Conservation (phyloP, 1,140 invertebrate species). For the Aethina tumida region DNA sequence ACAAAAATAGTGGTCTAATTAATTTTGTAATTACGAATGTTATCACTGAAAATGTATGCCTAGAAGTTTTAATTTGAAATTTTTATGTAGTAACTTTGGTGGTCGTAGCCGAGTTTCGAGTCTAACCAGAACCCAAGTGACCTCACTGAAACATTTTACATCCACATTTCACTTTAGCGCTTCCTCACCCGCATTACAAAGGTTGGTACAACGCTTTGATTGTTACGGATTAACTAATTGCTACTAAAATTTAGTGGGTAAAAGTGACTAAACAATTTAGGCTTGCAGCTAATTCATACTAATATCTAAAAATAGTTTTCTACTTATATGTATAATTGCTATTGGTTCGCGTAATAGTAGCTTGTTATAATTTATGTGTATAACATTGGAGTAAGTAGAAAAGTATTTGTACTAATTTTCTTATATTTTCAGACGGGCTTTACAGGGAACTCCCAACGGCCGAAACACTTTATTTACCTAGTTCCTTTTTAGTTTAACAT, state of each 20-base stretch:
- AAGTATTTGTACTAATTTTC: conserved; percentile 3
- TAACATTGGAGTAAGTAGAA: background rate
- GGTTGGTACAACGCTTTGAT: conserved; percentile 23
- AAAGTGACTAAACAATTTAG: too few species aligned
- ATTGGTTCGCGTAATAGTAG: background rate
- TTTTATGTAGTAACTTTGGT: conserved; percentile 27
- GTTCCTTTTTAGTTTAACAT: background rate
- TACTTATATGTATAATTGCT: background rate
- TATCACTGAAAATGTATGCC: too few species aligned
- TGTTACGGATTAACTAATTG: background rate
- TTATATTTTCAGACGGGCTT: conserved; percentile 13
- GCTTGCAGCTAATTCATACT: background rate
- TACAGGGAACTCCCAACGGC: conserved; percentile 3
- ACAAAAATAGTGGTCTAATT: conserved; percentile 3
- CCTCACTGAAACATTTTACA: conserved; percentile 42
- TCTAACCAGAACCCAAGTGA: conserved; percentile 44
- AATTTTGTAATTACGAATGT: conserved; percentile 3
- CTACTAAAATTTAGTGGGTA: background rate
- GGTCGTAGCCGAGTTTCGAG: conserved; percentile 44
- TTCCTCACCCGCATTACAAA: conserved; percentile 29
- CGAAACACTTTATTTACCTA: conserved; percentile 13
- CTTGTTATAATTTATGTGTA: background rate
- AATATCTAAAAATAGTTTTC: conserved; percentile 2
- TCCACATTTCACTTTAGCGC: conserved; percentile 43
- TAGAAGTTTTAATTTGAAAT: conserved; percentile 12